Evolutionary conservation across 37 sponge, comb jelly and placozoan genomes (phyloP).

Genomic region (Lycopodina hypogea): DNA sequence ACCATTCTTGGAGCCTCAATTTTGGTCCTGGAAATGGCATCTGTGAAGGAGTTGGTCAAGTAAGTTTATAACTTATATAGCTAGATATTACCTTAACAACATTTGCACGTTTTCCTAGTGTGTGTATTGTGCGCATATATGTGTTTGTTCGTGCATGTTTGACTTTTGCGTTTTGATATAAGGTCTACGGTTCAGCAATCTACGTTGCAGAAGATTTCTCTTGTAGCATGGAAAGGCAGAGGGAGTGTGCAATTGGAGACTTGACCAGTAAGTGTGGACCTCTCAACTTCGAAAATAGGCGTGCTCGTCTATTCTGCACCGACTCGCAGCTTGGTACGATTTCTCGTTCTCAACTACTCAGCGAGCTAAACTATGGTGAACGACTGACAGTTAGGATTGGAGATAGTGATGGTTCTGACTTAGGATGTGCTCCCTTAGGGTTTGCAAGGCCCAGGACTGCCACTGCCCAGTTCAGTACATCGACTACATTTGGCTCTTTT

Average conservation of each 20-base stretch:
- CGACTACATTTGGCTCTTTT: constrained; percentile 18
- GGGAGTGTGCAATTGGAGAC: constrained; percentile 43
- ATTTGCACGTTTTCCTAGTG: not conserved
- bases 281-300: constrained; percentile 2
- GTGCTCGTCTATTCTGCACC: constrained; percentile 34
- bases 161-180: not conserved
- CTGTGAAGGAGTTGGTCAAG: too few species aligned
- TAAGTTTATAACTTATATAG: not conserved
- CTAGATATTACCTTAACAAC: not conserved
- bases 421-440: constrained; percentile 36
- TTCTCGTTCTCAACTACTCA: not conserved
- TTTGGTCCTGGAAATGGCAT: not conserved
- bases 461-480: not conserved
- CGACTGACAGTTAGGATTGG: constrained; percentile 3
- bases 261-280: constrained; percentile 56
- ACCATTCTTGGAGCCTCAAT: constrained; percentile 30
- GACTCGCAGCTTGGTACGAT: constrained; percentile 48
- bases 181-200: not conserved
- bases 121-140: not conserved
- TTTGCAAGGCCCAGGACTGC: constrained; percentile 9
- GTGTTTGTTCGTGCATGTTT: too few species aligned
- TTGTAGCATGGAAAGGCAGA: constrained; percentile 11
- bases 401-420: constrained; percentile 3
- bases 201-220: not conserved
- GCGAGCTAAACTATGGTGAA: not conserved